Base-by-base conservation (phyloP, 2,113 vertebrate species). In the Galbula dea region DNA sequence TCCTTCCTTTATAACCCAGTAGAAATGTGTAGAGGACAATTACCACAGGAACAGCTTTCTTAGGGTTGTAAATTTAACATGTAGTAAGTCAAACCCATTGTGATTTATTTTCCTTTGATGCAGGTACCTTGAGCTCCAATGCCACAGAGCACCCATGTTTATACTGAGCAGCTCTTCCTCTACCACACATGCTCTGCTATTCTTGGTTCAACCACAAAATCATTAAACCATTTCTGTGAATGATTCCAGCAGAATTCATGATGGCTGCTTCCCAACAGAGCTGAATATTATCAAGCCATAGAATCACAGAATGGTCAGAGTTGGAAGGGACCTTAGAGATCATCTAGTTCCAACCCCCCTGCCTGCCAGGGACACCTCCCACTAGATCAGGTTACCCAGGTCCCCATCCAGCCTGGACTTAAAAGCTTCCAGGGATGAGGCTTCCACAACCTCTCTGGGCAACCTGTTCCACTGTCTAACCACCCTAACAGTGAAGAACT, bases 161-260 rank as follows among this genome's bases (percentile, higher is more conserved):
- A 67, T 22, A 83, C 59, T 83, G 62, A 78, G 46, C 69, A 87
- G 79, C 74, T 82, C 37, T 84, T 74, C 14, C 71, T 62, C 46
- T 93, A 34, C 71, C 75, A 95, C 65, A 88, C 78, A 89, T 54
- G 66, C 89, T 79, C 62, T 89, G 88, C 88, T 96, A 94, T 89
- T 94, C 93, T 91, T 86, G 94, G 78, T 62, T 74, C 82, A 94
- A 62, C 54, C 87, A 86, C 29, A 69, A 82, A 93, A 93, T 58
- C 72, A 83, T 7, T n/a, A 22, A 90, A 68, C 73, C 62, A 76
- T 27, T 91, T 52, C 67, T 81, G 15, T 48, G 86, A 91, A 78
- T 91, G 88, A 65, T 88, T 91, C 59, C 83, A 83, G 48, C 41
- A 27, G 62, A 93, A 69, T 83, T 74, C 85, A 66, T 46, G 63